A percentile compares a stretch with the other conserved stretches of the same genome.
Evolutionary conservation across 2,888 invertebrate species (phyloP).

Genomic region (Standfussiana lucernea): DNA sequence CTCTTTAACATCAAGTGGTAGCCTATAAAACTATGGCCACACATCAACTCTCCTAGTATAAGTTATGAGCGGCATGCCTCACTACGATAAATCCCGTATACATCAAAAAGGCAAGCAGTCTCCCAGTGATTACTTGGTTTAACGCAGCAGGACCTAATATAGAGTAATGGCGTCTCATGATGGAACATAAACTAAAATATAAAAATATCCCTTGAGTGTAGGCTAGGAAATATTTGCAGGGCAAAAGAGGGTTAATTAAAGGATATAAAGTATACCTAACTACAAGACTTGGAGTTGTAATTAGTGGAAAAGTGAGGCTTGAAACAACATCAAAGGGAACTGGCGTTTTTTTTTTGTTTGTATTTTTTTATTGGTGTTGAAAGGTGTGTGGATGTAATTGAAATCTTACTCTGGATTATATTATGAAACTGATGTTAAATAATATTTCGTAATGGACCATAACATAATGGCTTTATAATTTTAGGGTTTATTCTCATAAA

Average conservation of each 20-base stretch:
- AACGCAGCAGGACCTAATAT: constrained; percentile 61
- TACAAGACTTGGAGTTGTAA: constrained; percentile 25
- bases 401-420: background rate
- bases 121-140: constrained; percentile 52
- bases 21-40: background rate
- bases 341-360: background rate
- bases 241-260: constrained; percentile 44
- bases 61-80: constrained; percentile 27
- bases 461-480: background rate
- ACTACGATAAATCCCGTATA: constrained; percentile 49
- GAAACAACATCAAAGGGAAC: constrained; percentile 8
- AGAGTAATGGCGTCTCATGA: constrained; percentile 53
- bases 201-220: constrained; percentile 41
- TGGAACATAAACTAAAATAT: constrained; percentile 59
- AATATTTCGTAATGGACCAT: background rate
- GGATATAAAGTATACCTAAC: constrained; percentile 4
- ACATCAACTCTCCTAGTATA: constrained; percentile 11
- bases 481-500: too few species aligned
- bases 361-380: background rate
- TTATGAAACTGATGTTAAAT: background rate
- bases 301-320: constrained; percentile 24
- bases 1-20: background rate
- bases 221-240: constrained; percentile 39
- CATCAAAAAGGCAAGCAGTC: constrained; percentile 59
- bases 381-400: background rate